Evolutionary conservation across 2,113 vertebrate genomes (phyloP).

Genomic region (Varanus komodoensis): DNA sequence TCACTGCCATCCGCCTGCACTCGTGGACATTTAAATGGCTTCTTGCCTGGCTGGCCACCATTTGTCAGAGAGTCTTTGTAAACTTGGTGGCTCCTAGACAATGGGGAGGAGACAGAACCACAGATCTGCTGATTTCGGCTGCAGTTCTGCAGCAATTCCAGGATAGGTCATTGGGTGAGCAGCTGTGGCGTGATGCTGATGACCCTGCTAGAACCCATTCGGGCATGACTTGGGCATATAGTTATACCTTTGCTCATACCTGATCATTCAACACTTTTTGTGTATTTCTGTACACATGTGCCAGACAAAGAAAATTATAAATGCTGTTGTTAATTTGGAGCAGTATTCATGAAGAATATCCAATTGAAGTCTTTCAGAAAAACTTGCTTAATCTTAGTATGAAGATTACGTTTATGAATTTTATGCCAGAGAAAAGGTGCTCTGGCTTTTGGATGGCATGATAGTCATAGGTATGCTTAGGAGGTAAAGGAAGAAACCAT

Average conservation of each 20-base stretch:
- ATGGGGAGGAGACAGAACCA: not conserved
- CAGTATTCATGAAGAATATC: not conserved
- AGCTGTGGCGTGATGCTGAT: not conserved
- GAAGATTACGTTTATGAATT: too few relatives aligned
- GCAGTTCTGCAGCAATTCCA: not conserved
- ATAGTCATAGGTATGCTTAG: too few relatives aligned
- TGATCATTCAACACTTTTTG: not conserved
- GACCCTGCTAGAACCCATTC: not conserved
- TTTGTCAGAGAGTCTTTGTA: not conserved
- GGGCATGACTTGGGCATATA: not conserved
- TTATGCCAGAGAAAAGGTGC: too few relatives aligned
- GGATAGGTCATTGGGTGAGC: not conserved
- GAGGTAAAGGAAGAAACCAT: too few relatives aligned
- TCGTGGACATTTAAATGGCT: not conserved
- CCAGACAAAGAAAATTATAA: not conserved
- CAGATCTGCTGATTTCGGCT: not conserved
- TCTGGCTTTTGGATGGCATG: too few relatives aligned
- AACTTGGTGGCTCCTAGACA: not conserved
- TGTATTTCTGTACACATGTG: not conserved
- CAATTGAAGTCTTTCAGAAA: not conserved
- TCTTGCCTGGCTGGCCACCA: not conserved
- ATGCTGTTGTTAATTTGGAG: not conserved
- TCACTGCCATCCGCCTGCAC: not conserved
- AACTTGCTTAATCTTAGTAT: not conserved
- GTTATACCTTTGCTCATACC: not conserved